Percentiles rank a stretch among this genome's conserved stretches.
Conservation (phyloP, 2,797 vertebrate species). For the Morelia viridis region DNA sequence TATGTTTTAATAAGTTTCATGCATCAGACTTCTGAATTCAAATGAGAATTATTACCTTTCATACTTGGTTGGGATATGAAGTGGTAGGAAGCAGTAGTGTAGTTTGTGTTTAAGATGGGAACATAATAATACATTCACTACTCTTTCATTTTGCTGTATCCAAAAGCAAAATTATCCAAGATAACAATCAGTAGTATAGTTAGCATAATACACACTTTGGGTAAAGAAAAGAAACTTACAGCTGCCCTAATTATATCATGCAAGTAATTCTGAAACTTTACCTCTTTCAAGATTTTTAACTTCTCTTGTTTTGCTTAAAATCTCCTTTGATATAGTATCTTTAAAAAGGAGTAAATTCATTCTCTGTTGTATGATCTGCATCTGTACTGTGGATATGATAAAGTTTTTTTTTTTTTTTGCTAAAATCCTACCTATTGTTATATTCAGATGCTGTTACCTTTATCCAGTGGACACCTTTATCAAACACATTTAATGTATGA, state of each 20-base stretch:
- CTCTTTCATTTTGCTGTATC: constrained; percentile 33
- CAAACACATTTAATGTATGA: neutral
- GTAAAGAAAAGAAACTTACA: constrained; percentile 11
- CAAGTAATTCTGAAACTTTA: constrained; percentile 39
- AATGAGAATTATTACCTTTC: constrained; percentile 53
- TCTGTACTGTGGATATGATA: neutral
- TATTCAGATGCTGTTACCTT: neutral
- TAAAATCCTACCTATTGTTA: neutral
- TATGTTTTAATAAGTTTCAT: constrained; percentile 60
- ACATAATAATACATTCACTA: constrained; percentile 47
- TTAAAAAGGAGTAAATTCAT: constrained; percentile 38
- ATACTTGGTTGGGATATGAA: constrained; percentile 60
- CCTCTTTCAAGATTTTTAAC: constrained; percentile 44
- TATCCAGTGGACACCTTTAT: constrained; percentile 5
- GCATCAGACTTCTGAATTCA: constrained; percentile 63
- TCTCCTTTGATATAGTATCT: constrained; percentile 30
- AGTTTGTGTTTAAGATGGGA: constrained; percentile 38
- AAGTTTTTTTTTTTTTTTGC: neutral
- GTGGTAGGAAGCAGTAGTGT: constrained; percentile 53
- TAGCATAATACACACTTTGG: constrained; percentile 36
- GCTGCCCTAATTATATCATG: constrained; percentile 38
- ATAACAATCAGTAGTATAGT: constrained; percentile 53
- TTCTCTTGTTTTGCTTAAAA: constrained; percentile 53
- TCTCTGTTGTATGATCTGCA: neutral
- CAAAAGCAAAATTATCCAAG: constrained; percentile 47